Evolutionary conservation across 2,888 invertebrate species (phyloP), one percentile per base, ranked within the genome.

Genomic region (Drosophila basisetae): DNA sequence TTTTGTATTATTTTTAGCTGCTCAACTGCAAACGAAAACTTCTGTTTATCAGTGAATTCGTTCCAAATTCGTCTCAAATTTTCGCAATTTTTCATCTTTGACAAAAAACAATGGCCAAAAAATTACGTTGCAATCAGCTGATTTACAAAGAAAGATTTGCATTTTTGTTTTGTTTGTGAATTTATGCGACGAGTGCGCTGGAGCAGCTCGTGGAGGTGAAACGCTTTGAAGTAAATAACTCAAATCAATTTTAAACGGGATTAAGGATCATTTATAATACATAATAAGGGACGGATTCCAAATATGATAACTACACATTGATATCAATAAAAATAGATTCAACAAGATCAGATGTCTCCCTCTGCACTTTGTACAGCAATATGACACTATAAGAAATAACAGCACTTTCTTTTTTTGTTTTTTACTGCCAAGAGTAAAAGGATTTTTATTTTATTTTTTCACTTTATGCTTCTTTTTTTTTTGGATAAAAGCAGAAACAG

Each of bases 351-450:
- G 1, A n/a, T n/a, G 10, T 41, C 41, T 35, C 13, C 13, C 13
- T 35, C 35, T 35, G 13, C 35, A 13, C 13, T 13, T 13, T 35
- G 35, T 35, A 35, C 16, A 35, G 35, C 35, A 35, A 2, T 5
- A 35, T 5, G 16, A 13, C 35, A 35, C 5, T 2, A 16, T 16
- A 35, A 35, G 35, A 2, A 35, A 58, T 74, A 82, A 63, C 33
- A 55, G 54, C 70, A 82, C 73, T 68, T 64, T 30, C 33, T 7
- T 7, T 37, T 53, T 77, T 49, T 1, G 13, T 4, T 5, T 37
- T 59, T 78, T 82, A 87, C 81, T 72, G 55, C 61, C 58, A 64
- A 61, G 63, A 84, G 90, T 87, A 89, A 89, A 87, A 86, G 66
- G 73, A 66, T 79, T 83, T 76, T 67, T 68, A 70, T 54, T 78